Conservation (phyloP, 2,797 vertebrate species). For the Emydoidea blandingii region DNA sequence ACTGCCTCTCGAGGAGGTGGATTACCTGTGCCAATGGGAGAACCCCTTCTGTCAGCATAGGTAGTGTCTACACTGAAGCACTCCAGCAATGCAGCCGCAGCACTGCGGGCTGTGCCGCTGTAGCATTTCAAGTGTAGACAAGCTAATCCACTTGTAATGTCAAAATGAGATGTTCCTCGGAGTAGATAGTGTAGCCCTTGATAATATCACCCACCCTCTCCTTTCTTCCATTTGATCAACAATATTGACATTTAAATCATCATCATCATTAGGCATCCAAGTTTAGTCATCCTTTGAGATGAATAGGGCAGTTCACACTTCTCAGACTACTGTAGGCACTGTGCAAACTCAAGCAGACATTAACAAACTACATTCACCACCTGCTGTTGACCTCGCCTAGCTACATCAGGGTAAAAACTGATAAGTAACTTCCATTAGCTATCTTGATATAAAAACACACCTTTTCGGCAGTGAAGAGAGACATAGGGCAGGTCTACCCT, state of each 20-base stretch:
- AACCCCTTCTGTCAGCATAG: background rate
- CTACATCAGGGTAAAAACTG: background rate
- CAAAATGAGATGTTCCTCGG: background rate
- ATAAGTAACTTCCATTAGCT: slow-evolving; percentile 35
- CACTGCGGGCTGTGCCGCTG: background rate
- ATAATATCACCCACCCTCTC: background rate
- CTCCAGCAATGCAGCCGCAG: background rate
- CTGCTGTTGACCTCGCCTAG: rapidly evolving
- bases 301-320: slow-evolving; percentile 12
- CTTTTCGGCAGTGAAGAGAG: slow-evolving; percentile 20
- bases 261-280: background rate
- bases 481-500: background rate
- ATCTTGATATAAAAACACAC: background rate
- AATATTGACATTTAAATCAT: slow-evolving; percentile 2
- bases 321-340: slow-evolving; percentile 35
- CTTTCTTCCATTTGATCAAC: slow-evolving; percentile 16
- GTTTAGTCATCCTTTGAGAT: background rate
- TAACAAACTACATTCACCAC: background rate
- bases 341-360: slow-evolving; percentile 18
- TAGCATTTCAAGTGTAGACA: background rate
- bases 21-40: background rate
- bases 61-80: background rate
- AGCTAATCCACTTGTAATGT: background rate
- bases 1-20: background rate
- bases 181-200: background rate